phyloP scores from a whole-genome alignment of 2,888 invertebrate species.

The Mechanitis mazaeus region DNA sequence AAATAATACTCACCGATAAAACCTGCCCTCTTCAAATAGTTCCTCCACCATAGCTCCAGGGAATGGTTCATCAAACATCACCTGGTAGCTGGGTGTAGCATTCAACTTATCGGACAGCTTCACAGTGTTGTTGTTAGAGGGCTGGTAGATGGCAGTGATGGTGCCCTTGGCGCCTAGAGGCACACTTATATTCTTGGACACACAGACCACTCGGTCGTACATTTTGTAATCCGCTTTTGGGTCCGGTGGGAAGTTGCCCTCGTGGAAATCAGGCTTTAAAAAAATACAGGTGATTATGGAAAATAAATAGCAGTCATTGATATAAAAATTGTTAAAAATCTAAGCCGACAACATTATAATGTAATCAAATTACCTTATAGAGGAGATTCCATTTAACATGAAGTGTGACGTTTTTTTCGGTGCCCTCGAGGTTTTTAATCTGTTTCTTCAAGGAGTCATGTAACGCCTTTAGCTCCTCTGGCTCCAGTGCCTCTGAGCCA shows the following conservation, averaged over 20 bases:
- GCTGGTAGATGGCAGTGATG: constrained; percentile 80
- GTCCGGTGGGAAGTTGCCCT: constrained; percentile 81
- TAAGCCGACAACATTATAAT: constrained; percentile 5
- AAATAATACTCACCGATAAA: constrained; percentile 50
- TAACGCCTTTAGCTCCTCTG: constrained; percentile 73
- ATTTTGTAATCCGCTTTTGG: constrained; percentile 79
- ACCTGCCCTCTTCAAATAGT: constrained; percentile 48
- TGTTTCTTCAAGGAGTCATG: constrained; percentile 55
- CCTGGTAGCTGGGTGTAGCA: constrained; percentile 81
- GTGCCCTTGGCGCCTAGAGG: constrained; percentile 91
- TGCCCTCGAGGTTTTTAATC: constrained; percentile 35
- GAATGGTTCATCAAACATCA: constrained; percentile 88
- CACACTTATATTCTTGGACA: constrained; percentile 83
- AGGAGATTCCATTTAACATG: constrained; percentile 88
- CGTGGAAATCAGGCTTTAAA: constrained; percentile 62
- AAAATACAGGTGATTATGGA: not conserved
- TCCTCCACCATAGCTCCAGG: constrained; percentile 75
- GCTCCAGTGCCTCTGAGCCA: constrained; percentile 83
- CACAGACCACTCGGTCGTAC: constrained; percentile 90
- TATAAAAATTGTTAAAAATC: no score
- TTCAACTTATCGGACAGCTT: constrained; percentile 71
- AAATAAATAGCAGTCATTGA: no score
- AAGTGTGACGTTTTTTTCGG: constrained; percentile 77
- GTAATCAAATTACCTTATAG: constrained; percentile 75
- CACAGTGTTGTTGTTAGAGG: constrained; percentile 58